Conservation (phyloP, 1,140 invertebrate genomes). For the Heliconius himera region DNA sequence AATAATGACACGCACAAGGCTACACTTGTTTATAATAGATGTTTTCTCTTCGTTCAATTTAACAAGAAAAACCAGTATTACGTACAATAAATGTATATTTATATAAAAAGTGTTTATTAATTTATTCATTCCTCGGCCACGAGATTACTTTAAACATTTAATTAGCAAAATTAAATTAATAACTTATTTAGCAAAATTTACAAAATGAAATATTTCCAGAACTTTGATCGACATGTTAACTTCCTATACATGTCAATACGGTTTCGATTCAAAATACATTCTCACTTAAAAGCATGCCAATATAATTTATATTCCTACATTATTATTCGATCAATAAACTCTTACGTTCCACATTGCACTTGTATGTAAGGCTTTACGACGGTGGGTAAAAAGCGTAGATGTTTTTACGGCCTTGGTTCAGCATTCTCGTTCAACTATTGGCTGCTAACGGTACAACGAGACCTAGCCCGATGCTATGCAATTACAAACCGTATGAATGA, state of each 20-base stretch:
- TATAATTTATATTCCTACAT: not conserved
- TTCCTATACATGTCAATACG: conserved; percentile 3
- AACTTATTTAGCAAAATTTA: not conserved
- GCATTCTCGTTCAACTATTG: conserved; percentile 31
- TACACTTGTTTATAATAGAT: not conserved
- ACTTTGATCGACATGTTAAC: not conserved
- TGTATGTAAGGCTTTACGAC: conserved; percentile 26
- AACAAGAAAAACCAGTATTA: not conserved
- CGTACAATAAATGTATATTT: not conserved
- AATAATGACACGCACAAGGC: not conserved
- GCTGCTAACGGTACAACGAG: conserved; percentile 31
- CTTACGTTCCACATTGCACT: conserved; percentile 15
- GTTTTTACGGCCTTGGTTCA: conserved; percentile 34
- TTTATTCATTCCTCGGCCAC: too few relatives aligned
- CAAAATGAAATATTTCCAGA: not conserved
- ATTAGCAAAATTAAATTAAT: not conserved
- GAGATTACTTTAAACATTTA: too few relatives aligned
- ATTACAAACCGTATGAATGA: conserved; percentile 19
- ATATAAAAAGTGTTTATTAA: too few relatives aligned
- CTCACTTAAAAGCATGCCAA: not conserved
- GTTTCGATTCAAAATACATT: not conserved
- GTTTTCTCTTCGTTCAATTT: too few relatives aligned
- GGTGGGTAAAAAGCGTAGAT: conserved; percentile 24
- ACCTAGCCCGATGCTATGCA: conserved; percentile 14
- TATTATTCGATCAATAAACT: conserved; percentile 16